These are phyloP conservation scores for Megamerina dolium DNA, from an alignment of 2,888 invertebrate genomes.

Conservation along the genomic window DNA sequence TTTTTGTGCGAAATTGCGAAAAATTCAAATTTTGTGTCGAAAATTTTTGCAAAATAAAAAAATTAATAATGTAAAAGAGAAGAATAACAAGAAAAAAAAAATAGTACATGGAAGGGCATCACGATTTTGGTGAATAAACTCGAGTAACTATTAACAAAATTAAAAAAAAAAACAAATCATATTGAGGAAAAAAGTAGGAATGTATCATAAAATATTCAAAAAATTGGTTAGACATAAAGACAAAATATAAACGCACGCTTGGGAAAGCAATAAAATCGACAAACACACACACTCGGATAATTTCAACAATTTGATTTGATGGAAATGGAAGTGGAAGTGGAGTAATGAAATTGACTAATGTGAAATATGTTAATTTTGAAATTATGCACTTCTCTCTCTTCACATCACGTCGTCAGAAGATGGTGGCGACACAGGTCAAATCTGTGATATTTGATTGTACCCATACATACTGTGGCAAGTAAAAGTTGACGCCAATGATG, in stretches of 20 bases:
- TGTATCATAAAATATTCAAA: background rate
- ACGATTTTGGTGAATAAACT: constrained; percentile 16
- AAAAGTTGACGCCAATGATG: constrained; percentile 5
- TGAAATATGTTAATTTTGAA: constrained; percentile 14
- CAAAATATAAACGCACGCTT: constrained; percentile 11
- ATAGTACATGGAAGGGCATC: constrained; percentile 18
- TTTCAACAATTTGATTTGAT: background rate
- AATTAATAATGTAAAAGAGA: background rate
- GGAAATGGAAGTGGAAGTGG: background rate
- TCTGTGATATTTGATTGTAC: no score
- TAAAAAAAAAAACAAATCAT: no score
- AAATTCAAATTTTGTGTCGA: constrained; percentile 19
- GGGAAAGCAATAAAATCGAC: constrained; percentile 1
- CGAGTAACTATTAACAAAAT: no score
- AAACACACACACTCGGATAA: no score
- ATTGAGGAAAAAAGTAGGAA: no score
- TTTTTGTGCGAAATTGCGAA: constrained; percentile 18
- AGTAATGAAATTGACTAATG: constrained; percentile 1
- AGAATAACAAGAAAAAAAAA: constrained; percentile 7
- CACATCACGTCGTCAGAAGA: no score
- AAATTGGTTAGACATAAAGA: constrained; percentile 7
- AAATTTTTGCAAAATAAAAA: constrained; percentile 13
- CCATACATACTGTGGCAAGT: no score
- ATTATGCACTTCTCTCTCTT: background rate
- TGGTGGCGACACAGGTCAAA: constrained; percentile 6